Base-by-base conservation (phyloP, 2,797 vertebrate species). In the Syngnathus rostellatus region DNA sequence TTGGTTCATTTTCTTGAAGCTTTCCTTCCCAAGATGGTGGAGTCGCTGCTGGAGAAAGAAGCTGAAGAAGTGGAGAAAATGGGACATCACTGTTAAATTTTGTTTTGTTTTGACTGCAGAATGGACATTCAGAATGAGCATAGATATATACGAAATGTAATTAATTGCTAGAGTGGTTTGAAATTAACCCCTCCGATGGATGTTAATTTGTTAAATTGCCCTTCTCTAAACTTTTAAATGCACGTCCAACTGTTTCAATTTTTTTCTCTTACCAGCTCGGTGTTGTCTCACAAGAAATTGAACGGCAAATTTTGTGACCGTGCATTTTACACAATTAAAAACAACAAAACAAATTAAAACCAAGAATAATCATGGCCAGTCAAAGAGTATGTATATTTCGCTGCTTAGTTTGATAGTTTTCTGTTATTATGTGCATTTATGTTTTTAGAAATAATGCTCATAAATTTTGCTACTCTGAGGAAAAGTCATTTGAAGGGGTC, bases 1-100 rank as follows among this genome's bases (percentile, higher is more conserved):
- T 94, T 95, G 66, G 93, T 92, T 77, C 95, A 94, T 64, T 98
- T 97, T 62, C 72, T 98, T 54, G 91, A 92, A 70, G 82, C 66
- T 6, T 97, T 96, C 62, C 57, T 98, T 54, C 94, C 94, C 0
- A 90, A 88, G 21, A 88, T 92, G 83, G 85, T 90, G 0, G 88
- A 89, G 58, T 89, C 82, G 0, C 2, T 86, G 23, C 57, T 92
- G 1, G 74, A 82, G 61, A 86, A 77, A 37, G 68, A 70, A 31
- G 68, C 48, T 31, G 31, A 25, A 41, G 6, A 8, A 7, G 12
- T 0, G 8, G 6, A 23, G 41, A 46, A 62, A 45, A 45, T 25
- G 23, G 3, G 6, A 12, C 40, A 7, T 41, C 59, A 2, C 6
- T 9, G 6, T 1, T 41, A 14, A 62, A 8, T 1, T 73, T 68